Percentiles rank a stretch among this genome's conserved stretches.
Conservation (phyloP, 2,888 invertebrate genomes). For the Ernsta delagoae region DNA sequence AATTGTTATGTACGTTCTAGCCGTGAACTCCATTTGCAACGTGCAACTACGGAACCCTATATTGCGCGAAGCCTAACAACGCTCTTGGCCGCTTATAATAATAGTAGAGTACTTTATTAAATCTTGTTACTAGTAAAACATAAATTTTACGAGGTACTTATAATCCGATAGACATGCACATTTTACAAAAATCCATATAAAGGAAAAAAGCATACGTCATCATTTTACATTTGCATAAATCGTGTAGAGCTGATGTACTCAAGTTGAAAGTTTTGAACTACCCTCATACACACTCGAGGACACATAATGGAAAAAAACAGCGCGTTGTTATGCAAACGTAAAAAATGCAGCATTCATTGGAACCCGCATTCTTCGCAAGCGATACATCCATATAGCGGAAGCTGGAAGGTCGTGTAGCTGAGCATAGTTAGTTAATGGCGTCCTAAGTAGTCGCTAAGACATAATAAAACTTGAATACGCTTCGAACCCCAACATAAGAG, state of each 20-base stretch:
- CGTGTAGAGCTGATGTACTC: background rate
- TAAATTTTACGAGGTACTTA: too few relatives aligned
- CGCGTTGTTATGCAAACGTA: slow-evolving; percentile 11
- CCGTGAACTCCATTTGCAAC: too few relatives aligned
- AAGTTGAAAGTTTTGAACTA: slow-evolving; percentile 1
- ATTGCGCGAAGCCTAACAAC: too few relatives aligned
- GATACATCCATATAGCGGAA: slow-evolving; percentile 17
- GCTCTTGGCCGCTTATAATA: too few relatives aligned
- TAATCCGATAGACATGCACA: too few relatives aligned
- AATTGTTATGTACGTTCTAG: too few relatives aligned
- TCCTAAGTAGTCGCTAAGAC: slow-evolving; percentile 61
- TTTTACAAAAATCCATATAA: too few relatives aligned
- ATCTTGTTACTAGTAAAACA: too few relatives aligned
- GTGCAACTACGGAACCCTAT: too few relatives aligned
- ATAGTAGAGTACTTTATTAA: too few relatives aligned
- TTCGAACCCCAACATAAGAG: slow-evolving; percentile 59
- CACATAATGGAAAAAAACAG: slow-evolving; percentile 7
- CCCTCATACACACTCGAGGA: background rate
- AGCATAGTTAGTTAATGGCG: slow-evolving; percentile 52
- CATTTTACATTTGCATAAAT: too few relatives aligned
- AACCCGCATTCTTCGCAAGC: slow-evolving; percentile 14
- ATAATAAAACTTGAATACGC: slow-evolving; percentile 64
- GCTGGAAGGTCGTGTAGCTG: slow-evolving; percentile 28
- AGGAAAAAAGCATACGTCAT: too few relatives aligned
- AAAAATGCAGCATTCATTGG: slow-evolving; percentile 13